Evolutionary conservation across 2,888 invertebrate species (phyloP), one percentile per base, ranked within the genome.

Genomic region (Phyllotreta striolata): DNA sequence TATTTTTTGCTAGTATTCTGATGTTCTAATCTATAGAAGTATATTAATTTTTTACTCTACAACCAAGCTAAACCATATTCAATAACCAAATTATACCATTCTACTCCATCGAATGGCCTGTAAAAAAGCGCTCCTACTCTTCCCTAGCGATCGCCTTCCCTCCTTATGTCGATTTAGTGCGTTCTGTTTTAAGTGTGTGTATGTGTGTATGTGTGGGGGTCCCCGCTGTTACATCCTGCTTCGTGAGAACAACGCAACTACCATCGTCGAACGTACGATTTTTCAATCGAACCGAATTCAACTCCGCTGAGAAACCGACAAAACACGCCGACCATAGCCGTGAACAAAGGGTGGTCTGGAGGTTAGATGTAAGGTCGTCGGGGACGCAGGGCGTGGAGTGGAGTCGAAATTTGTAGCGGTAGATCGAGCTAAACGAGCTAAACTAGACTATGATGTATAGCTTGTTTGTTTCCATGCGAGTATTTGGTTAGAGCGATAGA

Each of bases 231-330:
- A 63, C 66, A 66, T 66, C 66, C 66, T 66, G 63, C 51, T 56
- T 46, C 66, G 66, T 66, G 66, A 66, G 66, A 66, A 66, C 66
- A 49, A 64, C 59, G 38, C 35, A 52, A 38, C 52, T 37, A 52
- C 52, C 52, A 52, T 39, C 38, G 52, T 52, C 37, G 10, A 39
- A 52, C 24, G 24, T 24, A 52, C 52, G 39, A 52, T 12, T 52
- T 52, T 52, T 52, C 52, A 52, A 39, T 52, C 38, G 37, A 52
- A 52, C 52, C 13, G 12, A 44, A 7, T 38, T 52, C 9, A 10
- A 24, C 24, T 24, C 9, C 47, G 34, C 14, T 49, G 49, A 49
- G 49, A 49, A 49, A 34, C 49, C 49, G 49, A 35, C 49, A 34
- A 24, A 49, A 34, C 49, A 49, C 35, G 6, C 34, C 9, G 37